Evolutionary conservation across 2,797 vertebrate species (phyloP).

Genomic region (Rhinogobio ventralis): DNA sequence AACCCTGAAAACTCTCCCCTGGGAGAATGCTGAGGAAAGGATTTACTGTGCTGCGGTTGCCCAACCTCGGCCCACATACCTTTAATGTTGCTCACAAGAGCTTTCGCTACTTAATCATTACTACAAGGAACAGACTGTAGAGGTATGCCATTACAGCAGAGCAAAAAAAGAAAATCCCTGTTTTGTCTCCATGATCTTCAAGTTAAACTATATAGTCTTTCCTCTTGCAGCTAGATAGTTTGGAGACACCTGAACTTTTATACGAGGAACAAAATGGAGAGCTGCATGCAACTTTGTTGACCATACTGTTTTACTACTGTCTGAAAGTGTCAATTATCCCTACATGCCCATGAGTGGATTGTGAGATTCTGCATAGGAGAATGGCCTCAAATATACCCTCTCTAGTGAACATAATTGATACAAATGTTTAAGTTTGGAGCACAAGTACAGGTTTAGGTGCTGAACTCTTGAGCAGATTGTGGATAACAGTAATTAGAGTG

Average conservation of each 20-base stretch:
- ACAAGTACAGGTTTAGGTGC: constrained; percentile 51
- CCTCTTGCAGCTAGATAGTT: constrained; percentile 23
- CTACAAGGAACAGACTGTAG: constrained; percentile 61
- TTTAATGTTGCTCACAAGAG: constrained; percentile 68
- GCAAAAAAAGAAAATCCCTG: constrained; percentile 20
- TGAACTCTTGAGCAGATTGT: constrained; percentile 50
- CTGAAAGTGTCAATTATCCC: constrained; percentile 52
- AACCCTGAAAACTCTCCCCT: constrained; percentile 59
- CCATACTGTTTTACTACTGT: constrained; percentile 44
- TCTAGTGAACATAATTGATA: constrained; percentile 53
- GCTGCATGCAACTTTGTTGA: constrained; percentile 37
- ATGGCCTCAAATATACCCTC: constrained; percentile 41
- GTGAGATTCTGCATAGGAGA: constrained; percentile 33
- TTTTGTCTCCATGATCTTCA: constrained; percentile 32
- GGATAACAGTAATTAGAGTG: constrained; percentile 59
- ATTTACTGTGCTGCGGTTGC: constrained; percentile 62
- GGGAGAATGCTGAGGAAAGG: constrained; percentile 60
- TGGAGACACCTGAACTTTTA: constrained; percentile 62
- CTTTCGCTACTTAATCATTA: constrained; percentile 70
- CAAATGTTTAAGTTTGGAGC: constrained; percentile 55
- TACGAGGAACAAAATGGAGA: constrained; percentile 25
- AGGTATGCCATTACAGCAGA: constrained; percentile 45
- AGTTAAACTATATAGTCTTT: constrained; percentile 20
- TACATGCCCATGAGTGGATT: constrained; percentile 40
- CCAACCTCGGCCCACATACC: constrained; percentile 70